Evolutionary conservation across 2,888 invertebrate species (phyloP), one percentile per base, ranked within the genome.

Genomic region (Cybosia mesomella): DNA sequence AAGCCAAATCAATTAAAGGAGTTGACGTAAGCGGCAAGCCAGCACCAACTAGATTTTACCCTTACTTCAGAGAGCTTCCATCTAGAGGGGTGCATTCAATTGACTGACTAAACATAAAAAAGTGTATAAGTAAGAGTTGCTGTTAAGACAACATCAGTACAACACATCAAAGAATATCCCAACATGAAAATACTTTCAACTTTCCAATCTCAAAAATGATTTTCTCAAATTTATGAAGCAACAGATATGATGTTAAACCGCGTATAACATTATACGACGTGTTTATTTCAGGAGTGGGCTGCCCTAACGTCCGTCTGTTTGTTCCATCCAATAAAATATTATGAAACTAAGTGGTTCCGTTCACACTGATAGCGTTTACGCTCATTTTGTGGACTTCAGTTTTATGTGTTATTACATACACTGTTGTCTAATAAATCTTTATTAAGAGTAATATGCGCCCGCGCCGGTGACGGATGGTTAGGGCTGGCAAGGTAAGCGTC

Each of bases 371-470:
- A 60, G 64, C 68, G 67, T 69, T 68, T 61, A 79, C 68, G 62
- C 53, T 61, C 36, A 57, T 66, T 70, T 71, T 71, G 59, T 71
- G 69, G 64, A 68, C 55, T 64, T 67, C 34, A 66, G 60, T 64
- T 64, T 73, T 53, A 74, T 71, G 72, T 71, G 72, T 66, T 79
- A 74, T 64, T 68, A 65, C 43, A 67, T 55, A n/a, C 71, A 60
- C 65, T 59, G 68, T 73, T 75, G 73, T 76, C 76, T 71, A 73
- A 80, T 78, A 79, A 80, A 81, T 81, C 75, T 79, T 71, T 77
- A 80, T 75, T 76, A 83, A 71, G 74, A 58, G 55, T 67, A 64
- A 72, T 64, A 66, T 43, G 58, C 68, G 72, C 68, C 49, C 68
- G 77, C 72, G 70, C 67, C 36, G 24, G 28, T 61, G 61, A 55